Evolutionary conservation across 2,113 vertebrate genomes (phyloP).

Genomic region (Coryphaenoides rupestris): DNA sequence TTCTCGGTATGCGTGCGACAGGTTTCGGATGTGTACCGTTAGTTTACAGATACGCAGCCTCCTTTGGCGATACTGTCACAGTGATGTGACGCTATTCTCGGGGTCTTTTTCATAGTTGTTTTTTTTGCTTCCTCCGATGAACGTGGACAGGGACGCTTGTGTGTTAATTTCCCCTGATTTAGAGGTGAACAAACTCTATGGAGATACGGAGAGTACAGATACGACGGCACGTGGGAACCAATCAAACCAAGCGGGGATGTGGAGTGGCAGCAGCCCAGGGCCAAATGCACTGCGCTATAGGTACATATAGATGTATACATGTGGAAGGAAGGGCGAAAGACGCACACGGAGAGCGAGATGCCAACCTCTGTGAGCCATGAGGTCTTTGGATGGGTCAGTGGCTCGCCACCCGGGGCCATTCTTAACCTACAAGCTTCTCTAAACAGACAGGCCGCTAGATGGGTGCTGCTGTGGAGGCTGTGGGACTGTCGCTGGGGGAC

Average conservation of each 20-base stretch:
- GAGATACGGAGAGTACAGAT: not conserved
- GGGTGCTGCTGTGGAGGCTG: slow-evolving; percentile 21
- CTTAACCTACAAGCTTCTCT: slow-evolving; percentile 55
- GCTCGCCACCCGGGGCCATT: slow-evolving; percentile 46
- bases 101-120: not conserved
- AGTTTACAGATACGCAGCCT: not conserved
- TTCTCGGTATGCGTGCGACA: not conserved
- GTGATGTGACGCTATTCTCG: too few relatives aligned
- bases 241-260: slow-evolving; percentile 36
- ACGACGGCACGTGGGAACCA: slow-evolving; percentile 30
- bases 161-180: slow-evolving; percentile 24
- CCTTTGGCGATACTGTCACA: slow-evolving; percentile 7
- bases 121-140: not conserved
- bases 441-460: slow-evolving; percentile 47
- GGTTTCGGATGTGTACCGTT: not conserved
- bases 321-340: not conserved
- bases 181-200: not conserved
- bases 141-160: not conserved
- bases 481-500: slow-evolving; percentile 30
- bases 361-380: slow-evolving; percentile 35
- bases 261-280: slow-evolving; percentile 56
- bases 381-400: slow-evolving; percentile 39
- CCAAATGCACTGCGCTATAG: slow-evolving; percentile 31
- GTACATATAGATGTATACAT: slow-evolving; percentile 37
- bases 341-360: slow-evolving; percentile 23